Base-by-base conservation (phyloP, 2,888 invertebrate genomes). In the Candidula unifasciata region DNA sequence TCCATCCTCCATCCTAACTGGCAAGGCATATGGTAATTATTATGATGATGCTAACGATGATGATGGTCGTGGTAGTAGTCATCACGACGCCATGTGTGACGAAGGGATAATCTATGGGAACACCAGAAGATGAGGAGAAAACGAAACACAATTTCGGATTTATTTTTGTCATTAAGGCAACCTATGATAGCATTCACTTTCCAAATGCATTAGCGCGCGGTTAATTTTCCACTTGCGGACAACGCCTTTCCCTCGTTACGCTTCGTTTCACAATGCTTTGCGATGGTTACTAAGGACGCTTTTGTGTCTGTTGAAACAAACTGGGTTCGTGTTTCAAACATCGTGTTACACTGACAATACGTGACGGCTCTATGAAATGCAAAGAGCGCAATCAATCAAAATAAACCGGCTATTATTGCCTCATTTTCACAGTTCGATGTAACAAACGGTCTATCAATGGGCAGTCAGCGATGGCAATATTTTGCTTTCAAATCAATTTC, bases 341-440 rank as follows among this genome's bases (percentile, higher is more conserved):
- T 21, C 5, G 69, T 35, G 69, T 69, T 66, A 27, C 8, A 69
- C 27, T 16, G 69, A 69, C 69, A 69, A 27, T 27, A 66, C 66
- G 66, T 66, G 66, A 66, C 66, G 66, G 66, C 27, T 66, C 66
- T 27, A 66, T 66, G 27, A 24, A 66, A n/a, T 66, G 27, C 66
- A 66, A n/a, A 44, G 44, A 6, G 44, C 44, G 44, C 8, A 66
- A 27, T 66, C 66, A 27, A 66, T 66, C 66, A 66, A 66, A n/a
- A 27, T 27, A 27, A 66, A 66, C 66, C 66, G 44, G 44, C 66
- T 27, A 66, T 66, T 27, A 66, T 27, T 3, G n/a, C 27, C 27
- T 5, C 24, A 66, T 10, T 27, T 66, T 10, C 27, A 3, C 66
- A 66, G 66, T 66, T 66, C 66, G 66, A 27, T 66, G 6, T 66